Percentiles rank a stretch among this genome's conserved stretches.
Evolutionary conservation across 1,140 invertebrate species (phyloP).

Genomic region (Bactericera cockerelli): DNA sequence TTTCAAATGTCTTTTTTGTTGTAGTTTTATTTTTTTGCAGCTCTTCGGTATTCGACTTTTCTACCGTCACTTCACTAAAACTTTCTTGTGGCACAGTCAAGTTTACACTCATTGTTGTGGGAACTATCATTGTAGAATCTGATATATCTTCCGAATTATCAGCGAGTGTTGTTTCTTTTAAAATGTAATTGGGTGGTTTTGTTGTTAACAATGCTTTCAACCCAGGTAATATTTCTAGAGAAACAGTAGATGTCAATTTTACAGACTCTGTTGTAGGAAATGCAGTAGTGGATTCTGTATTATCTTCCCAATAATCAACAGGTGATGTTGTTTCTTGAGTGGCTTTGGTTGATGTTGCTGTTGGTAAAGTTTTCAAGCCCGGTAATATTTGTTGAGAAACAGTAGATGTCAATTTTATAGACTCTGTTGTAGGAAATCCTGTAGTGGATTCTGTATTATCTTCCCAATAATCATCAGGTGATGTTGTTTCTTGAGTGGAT

Average conservation of each 20-base stretch:
- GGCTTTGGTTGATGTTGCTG: no score
- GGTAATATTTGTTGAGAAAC: neutral
- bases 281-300: no score
- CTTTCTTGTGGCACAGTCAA: neutral
- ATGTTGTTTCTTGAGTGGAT: neutral
- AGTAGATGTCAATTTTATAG: neutral
- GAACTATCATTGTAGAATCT: no score
- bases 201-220: neutral
- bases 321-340: neutral
- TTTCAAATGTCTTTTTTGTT: no score
- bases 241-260: neutral
- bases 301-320: neutral
- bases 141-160: no score
- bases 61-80: neutral
- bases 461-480: neutral
- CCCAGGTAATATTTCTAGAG: no score
- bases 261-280: no score
- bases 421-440: no score
- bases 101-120: no score
- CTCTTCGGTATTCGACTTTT: neutral
- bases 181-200: no score
- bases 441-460: no score
- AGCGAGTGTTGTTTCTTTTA: no score
- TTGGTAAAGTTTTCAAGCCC: neutral
- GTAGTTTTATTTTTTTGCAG: constrained; percentile 6